These are phyloP conservation scores for Macropus fuliginosus DNA, from an alignment of 2,797 vertebrate species.

Conservation along the genomic window DNA sequence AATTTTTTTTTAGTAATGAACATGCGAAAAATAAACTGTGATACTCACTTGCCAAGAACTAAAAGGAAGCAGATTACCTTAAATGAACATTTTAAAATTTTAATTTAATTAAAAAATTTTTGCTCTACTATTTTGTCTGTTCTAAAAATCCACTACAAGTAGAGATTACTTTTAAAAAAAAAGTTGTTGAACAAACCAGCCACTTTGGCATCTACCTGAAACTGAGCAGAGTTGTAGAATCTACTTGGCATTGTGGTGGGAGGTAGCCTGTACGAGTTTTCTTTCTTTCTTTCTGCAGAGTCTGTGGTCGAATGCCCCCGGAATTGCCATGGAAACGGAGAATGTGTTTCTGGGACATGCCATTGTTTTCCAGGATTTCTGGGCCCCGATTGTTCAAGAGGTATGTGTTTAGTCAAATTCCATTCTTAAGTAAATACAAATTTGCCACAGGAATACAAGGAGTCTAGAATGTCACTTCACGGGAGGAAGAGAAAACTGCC, in stretches of 20 bases:
- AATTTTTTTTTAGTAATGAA: slow-evolving; percentile 27
- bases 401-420: slow-evolving; percentile 83
- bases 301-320: slow-evolving; percentile 97
- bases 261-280: slow-evolving; percentile 59
- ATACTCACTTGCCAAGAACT: not conserved
- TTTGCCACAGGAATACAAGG: slow-evolving; percentile 53
- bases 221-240: slow-evolving; percentile 19
- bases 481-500: slow-evolving; percentile 12
- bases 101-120: slow-evolving; percentile 40
- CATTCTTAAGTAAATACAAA: slow-evolving; percentile 68
- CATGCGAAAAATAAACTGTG: not conserved
- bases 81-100: not conserved
- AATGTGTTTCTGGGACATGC: slow-evolving; percentile 97
- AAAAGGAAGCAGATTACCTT: not conserved
- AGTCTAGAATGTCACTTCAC: slow-evolving; percentile 20
- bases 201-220: accelerated
- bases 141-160: slow-evolving; percentile 32
- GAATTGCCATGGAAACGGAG: slow-evolving; percentile 98
- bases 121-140: slow-evolving; percentile 6
- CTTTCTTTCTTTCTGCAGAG: slow-evolving; percentile 86
- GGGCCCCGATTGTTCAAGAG: slow-evolving; percentile 97
- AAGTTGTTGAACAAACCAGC: slow-evolving; percentile 35
- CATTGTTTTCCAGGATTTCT: slow-evolving; percentile 99
- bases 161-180: slow-evolving; percentile 30
- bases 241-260: not conserved